Evolutionary conservation across 2,888 invertebrate species (phyloP), one percentile per base, ranked within the genome.

Genomic region (Brachypalpus laphriformis): DNA sequence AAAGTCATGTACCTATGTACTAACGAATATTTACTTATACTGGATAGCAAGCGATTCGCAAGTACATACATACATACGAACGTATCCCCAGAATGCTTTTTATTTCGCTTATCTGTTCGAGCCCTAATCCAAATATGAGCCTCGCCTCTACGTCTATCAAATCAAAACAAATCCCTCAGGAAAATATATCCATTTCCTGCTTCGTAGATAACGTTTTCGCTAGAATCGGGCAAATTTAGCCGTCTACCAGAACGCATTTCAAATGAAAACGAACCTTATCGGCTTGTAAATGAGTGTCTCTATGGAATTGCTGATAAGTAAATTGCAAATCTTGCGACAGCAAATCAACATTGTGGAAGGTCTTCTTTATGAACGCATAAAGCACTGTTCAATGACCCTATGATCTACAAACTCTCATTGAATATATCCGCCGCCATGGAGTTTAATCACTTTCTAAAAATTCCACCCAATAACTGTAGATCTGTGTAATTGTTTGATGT

Each of bases 311-410:
- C 37, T 61, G 72, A 72, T 72, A 72, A 59, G 22, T 28, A 51
- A 61, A 51, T 20, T 40, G 42, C 56, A 31, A 31, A 31, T 8
- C 16, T 16, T 37, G 37, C 37, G 22, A 42, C 22, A 14, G 14
- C 25, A 42, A 14, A 14, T n/a, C n/a, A n/a, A 42, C 34, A 16
- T 45, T 34, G 31, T 70, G 70, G 45, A 45, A 45, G 57, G 70
- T 70, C 70, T 57, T 51, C 31, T 16, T 37, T 14, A 5, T 9
- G 34, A 51, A 22, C 8, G 0, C 18, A 56, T 56, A 45, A 0
- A n/a, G 5, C n/a, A 9, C 31, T 34, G 70, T 70, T 70, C 70
- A 56, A 45, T 70, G 70, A 70, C 68, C 68, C 22, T 16, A 25
- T 42, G 37, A 16, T 40, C 34, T 14, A 49, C 31, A 22, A 20